Evolutionary conservation across 2,797 vertebrate species (phyloP).

Genomic region (Epinephelus coioides): DNA sequence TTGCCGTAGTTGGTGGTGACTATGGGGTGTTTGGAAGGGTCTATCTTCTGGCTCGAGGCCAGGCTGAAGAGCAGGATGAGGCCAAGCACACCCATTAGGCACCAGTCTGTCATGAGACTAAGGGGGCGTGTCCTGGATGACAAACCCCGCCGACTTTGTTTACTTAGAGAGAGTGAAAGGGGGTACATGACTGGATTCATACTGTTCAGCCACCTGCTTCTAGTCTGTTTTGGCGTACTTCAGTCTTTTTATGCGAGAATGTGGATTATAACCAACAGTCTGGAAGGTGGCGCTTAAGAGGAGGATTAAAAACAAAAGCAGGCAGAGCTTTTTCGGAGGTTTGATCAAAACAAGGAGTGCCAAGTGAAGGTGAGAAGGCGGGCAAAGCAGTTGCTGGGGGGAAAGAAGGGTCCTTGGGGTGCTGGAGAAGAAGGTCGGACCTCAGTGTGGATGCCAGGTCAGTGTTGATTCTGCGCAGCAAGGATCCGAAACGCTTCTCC

Average conservation of each 20-base stretch:
- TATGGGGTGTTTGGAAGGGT: constrained; percentile 87
- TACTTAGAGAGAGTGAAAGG: constrained; percentile 49
- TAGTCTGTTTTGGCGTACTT: constrained; percentile 24
- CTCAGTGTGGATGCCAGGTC: constrained; percentile 50
- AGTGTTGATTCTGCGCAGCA: constrained; percentile 60
- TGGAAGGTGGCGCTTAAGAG: constrained; percentile 29
- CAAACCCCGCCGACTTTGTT: constrained; percentile 58
- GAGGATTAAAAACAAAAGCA: constrained; percentile 31
- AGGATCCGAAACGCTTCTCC: constrained; percentile 65
- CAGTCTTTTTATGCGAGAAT: constrained; percentile 25
- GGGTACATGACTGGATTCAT: constrained; percentile 73
- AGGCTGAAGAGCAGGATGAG: constrained; percentile 79
- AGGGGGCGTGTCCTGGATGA: constrained; percentile 55
- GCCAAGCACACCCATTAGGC: constrained; percentile 77
- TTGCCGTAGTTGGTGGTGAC: constrained; percentile 94
- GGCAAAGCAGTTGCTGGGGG: constrained; percentile 24
- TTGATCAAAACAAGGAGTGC: constrained; percentile 17
- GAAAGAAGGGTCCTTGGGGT: constrained; percentile 30
- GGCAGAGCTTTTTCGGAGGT: constrained; percentile 11
- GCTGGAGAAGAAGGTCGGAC: constrained; percentile 26
- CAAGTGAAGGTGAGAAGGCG: constrained; percentile 24
- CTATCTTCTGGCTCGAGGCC: constrained; percentile 83
- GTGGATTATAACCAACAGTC: constrained; percentile 36
- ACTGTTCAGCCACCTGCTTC: constrained; percentile 55
- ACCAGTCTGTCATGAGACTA: constrained; percentile 70